A percentile compares a stretch with the other conserved stretches of the same genome.
Conservation (phyloP, 1,140 invertebrate species). For the Paraescarpia echinospica region DNA sequence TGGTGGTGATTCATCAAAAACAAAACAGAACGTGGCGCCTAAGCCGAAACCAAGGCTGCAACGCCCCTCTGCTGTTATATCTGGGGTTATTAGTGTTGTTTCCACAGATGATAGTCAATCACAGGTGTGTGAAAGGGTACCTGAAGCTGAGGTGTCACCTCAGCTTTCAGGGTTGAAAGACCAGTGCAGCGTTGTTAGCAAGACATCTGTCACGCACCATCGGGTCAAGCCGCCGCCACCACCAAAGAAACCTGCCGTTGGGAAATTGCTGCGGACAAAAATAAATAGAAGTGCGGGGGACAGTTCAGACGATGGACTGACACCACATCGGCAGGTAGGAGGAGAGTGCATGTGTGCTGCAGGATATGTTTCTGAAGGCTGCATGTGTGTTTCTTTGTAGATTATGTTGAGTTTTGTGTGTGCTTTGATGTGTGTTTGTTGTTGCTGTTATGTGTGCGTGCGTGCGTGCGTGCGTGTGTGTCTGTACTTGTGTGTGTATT, state of each 20-base stretch:
- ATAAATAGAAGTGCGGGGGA: not conserved
- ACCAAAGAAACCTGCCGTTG: not conserved
- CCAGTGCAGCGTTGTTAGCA: not conserved
- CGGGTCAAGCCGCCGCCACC: not conserved
- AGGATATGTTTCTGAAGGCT: not conserved
- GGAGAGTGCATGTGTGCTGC: not conserved
- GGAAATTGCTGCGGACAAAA: not conserved
- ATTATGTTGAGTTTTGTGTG: not conserved
- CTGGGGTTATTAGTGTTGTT: not conserved
- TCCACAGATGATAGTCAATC: not conserved
- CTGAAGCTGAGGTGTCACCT: not conserved
- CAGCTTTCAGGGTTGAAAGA: not conserved
- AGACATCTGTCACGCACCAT: not conserved
- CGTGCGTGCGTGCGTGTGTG: not conserved
- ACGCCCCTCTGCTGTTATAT: not conserved
- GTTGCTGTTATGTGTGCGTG: not conserved
- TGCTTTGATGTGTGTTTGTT: not conserved
- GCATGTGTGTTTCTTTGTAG: not conserved
- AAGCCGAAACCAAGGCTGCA: not conserved
- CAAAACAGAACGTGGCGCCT: not conserved
- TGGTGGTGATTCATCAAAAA: not conserved
- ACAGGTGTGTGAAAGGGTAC: not conserved
- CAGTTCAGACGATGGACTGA: not conserved
- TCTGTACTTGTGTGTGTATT: too few relatives aligned
- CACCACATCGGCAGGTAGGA: not conserved